These are phyloP conservation scores for Drosophila willistoni DNA, from an alignment of 1,140 invertebrate species.

Conservation along the genomic window DNA sequence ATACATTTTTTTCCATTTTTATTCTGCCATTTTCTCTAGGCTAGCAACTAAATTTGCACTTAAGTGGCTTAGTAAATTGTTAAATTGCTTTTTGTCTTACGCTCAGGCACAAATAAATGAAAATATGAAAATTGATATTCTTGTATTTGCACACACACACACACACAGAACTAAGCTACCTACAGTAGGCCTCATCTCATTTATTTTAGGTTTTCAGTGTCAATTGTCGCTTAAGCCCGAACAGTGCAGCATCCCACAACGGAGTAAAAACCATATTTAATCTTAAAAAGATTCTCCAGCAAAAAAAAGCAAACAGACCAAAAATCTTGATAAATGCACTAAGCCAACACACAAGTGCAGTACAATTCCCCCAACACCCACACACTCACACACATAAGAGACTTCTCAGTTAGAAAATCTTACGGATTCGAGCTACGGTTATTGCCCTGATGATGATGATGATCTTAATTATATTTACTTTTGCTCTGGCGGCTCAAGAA, in stretches of 20 bases:
- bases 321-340: constrained; percentile 6
- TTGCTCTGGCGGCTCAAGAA: not conserved
- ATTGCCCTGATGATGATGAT: constrained; percentile 6
- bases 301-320: not conserved
- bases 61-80: constrained; percentile 79
- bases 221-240: constrained; percentile 29
- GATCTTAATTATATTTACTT: constrained; percentile 2
- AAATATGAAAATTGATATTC: constrained; percentile 81
- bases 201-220: constrained; percentile 57
- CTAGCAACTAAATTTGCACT: constrained; percentile 67
- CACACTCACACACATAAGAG: not conserved
- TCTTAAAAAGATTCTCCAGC: not conserved
- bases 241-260: constrained; percentile 8
- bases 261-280: not conserved
- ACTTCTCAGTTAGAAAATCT: not conserved
- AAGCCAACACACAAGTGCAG: not conserved
- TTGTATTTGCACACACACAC: constrained; percentile 60
- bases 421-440: not conserved
- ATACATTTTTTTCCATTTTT: constrained; percentile 38
- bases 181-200: constrained; percentile 58
- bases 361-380: not conserved
- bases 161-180: constrained; percentile 36
- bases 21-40: constrained; percentile 16
- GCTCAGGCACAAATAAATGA: constrained; percentile 50
- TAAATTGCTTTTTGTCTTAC: constrained; percentile 80